phyloP scores from a whole-genome alignment of 2,113 vertebrate species.

The Hyperopisus bebe region DNA sequence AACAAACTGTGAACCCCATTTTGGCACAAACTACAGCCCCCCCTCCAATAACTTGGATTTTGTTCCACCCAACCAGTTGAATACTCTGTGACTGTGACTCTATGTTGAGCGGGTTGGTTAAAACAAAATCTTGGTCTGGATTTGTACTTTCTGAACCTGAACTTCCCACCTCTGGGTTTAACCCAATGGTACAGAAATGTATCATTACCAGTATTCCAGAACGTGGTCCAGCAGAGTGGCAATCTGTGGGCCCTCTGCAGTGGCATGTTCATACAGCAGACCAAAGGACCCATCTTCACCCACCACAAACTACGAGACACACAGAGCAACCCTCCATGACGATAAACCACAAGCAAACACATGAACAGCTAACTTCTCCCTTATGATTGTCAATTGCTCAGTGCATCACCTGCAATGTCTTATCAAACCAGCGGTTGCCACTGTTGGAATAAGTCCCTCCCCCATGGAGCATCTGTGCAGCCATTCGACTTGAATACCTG shows the following conservation, averaged over 20 bases:
- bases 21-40: background rate
- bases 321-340: slow-evolving; percentile 29
- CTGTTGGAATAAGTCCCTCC: slow-evolving; percentile 77
- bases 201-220: slow-evolving; percentile 63
- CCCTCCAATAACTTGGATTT: background rate
- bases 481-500: slow-evolving; percentile 69
- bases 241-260: slow-evolving; percentile 68
- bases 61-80: background rate
- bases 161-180: background rate
- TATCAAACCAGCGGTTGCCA: slow-evolving; percentile 81
- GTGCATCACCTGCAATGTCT: slow-evolving; percentile 69
- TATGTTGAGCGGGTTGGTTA: background rate
- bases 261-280: slow-evolving; percentile 71
- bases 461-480: slow-evolving; percentile 72
- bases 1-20: background rate
- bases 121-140: background rate
- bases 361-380: background rate
- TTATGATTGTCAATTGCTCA: background rate
- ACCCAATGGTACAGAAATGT: background rate
- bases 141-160: background rate
- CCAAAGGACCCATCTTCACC: slow-evolving; percentile 76
- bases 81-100: background rate
- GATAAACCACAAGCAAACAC: slow-evolving; percentile 57
- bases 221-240: slow-evolving; percentile 66
- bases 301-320: slow-evolving; percentile 63